phyloP scores from a whole-genome alignment of 2,797 vertebrate genomes.

The Cynopterus sphinx region DNA sequence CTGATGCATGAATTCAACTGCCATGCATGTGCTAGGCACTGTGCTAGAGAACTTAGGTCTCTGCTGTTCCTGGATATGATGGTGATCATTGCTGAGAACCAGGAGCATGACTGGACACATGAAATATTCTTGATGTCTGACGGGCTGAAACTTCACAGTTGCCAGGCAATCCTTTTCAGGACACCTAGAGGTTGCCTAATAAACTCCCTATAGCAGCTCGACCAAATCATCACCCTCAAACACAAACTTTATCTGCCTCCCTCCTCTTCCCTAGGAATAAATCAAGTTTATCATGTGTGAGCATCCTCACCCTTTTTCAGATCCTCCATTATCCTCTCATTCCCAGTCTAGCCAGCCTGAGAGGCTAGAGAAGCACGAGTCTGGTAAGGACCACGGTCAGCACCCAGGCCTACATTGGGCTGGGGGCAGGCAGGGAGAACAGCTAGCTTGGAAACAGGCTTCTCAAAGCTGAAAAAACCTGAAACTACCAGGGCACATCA shows the following conservation, averaged over 20 bases:
- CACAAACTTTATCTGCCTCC: background rate
- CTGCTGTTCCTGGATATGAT: background rate
- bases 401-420: fast-evolving
- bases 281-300: background rate
- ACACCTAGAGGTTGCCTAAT: background rate
- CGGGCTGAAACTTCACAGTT: background rate
- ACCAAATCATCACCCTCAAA: background rate
- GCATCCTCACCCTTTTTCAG: background rate
- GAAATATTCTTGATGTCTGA: background rate
- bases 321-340: background rate
- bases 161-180: background rate
- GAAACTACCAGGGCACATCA: background rate
- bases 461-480: background rate
- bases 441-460: background rate
- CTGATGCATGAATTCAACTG: background rate
- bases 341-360: background rate
- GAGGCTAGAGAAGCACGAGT: background rate
- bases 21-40: background rate
- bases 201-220: background rate
- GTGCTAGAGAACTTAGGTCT: background rate
- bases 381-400: constrained; percentile 21
- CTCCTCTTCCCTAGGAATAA: background rate
- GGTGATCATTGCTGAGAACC: background rate
- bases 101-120: background rate
- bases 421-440: fast-evolving